These are phyloP conservation scores for Allophyes oxyacanthae DNA, from an alignment of 2,888 invertebrate species.

Conservation along the genomic window DNA sequence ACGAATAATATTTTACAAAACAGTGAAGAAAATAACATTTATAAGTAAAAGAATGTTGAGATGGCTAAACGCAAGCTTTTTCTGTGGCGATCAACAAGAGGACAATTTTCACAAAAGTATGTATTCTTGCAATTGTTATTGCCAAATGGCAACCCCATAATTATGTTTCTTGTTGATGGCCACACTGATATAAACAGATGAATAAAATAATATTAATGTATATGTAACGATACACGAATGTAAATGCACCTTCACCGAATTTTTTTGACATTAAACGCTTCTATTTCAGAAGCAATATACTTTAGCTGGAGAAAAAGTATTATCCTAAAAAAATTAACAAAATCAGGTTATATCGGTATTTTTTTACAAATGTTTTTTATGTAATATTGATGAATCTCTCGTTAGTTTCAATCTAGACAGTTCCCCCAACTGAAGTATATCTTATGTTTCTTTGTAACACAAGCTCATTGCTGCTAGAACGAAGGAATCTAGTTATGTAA, in stretches of 20 bases:
- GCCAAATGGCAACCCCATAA: slow-evolving; percentile 4
- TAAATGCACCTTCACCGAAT: slow-evolving; percentile 85
- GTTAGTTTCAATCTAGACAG: background rate
- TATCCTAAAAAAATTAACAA: background rate
- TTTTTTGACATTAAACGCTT: slow-evolving; percentile 59
- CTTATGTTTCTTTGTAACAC: slow-evolving; percentile 41
- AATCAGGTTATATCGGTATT: background rate
- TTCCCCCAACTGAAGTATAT: slow-evolving; percentile 41
- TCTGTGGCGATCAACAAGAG: slow-evolving; percentile 26
- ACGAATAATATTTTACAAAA: slow-evolving; percentile 17
- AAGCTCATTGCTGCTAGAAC: slow-evolving; percentile 57
- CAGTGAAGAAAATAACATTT: slow-evolving; percentile 48
- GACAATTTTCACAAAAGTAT: slow-evolving; percentile 1
- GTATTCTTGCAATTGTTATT: slow-evolving; percentile 5
- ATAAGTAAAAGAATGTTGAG: slow-evolving; percentile 46
- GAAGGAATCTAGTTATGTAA: slow-evolving; percentile 64
- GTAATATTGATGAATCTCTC: background rate
- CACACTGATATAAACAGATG: slow-evolving; percentile 28
- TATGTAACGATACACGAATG: slow-evolving; percentile 56
- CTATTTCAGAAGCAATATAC: slow-evolving; percentile 51
- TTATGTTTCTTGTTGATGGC: slow-evolving; percentile 22
- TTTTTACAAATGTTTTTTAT: background rate
- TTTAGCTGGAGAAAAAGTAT: slow-evolving; percentile 47
- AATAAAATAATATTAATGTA: slow-evolving; percentile 49
- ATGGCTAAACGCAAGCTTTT: slow-evolving; percentile 16